A percentile compares a stretch with the other conserved stretches of the same genome.
phyloP scores from a whole-genome alignment of 2,888 invertebrate genomes.

The Peribatodes rhomboidaria region DNA sequence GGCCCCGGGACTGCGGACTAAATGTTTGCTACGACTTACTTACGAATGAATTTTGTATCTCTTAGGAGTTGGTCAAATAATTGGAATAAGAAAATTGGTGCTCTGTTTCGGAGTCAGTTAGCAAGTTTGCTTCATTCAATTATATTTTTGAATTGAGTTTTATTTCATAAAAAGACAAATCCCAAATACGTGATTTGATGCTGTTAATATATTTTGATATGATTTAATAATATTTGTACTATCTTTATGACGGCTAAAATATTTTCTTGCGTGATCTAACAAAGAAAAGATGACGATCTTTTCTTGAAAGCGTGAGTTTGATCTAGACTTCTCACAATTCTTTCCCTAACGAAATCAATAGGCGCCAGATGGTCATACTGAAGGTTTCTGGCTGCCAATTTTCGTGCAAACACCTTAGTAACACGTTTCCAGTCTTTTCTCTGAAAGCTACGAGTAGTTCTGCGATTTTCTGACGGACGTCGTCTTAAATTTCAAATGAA shows the following conservation, averaged over 20 bases:
- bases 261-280: too few species aligned
- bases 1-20: constrained; percentile 14
- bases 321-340: constrained; percentile 6
- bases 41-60: constrained; percentile 23
- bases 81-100: constrained; percentile 18
- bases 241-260: too few species aligned
- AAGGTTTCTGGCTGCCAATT: constrained; percentile 21
- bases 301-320: neutral
- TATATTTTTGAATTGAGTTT: neutral
- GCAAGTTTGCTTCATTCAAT: neutral
- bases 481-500: constrained; percentile 2
- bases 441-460: neutral
- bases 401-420: constrained; percentile 13
- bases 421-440: constrained; percentile 7
- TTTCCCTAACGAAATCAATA: constrained; percentile 33
- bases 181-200: too few species aligned
- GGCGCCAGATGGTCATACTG: constrained; percentile 33
- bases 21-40: constrained; percentile 24
- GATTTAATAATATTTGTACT: too few species aligned
- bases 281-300: too few species aligned
- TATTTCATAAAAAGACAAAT: neutral
- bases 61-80: constrained; percentile 17
- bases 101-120: neutral
- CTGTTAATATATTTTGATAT: too few species aligned
- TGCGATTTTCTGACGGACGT: constrained; percentile 1